Conservation (phyloP, 2,797 vertebrate genomes). For the Coendou prehensilis region DNA sequence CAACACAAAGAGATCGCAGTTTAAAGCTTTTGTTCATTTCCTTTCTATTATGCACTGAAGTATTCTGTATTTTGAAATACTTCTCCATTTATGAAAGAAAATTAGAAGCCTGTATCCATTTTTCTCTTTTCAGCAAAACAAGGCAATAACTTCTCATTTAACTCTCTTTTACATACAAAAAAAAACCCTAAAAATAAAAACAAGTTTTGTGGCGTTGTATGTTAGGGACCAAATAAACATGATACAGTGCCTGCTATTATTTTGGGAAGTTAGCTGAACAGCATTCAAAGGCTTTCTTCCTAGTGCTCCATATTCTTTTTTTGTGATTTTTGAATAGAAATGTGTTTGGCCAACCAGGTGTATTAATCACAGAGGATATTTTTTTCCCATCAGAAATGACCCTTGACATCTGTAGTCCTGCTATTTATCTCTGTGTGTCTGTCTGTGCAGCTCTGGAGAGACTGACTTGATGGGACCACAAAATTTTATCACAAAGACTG, state of each 20-base stretch:
- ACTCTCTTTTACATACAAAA: conserved; percentile 3
- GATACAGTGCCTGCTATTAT: conserved; percentile 70
- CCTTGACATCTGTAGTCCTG: neutral
- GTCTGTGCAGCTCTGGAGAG: neutral
- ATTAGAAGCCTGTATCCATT: conserved; percentile 73
- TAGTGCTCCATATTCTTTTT: conserved; percentile 71
- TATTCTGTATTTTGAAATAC: conserved; percentile 70
- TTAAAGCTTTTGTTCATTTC: conserved; percentile 78
- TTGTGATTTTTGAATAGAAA: conserved; percentile 71
- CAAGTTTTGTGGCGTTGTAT: conserved; percentile 58
- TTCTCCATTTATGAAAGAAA: conserved; percentile 78
- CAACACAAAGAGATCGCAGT: conserved; percentile 73
- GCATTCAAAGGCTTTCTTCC: conserved; percentile 67
- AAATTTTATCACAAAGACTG: neutral
- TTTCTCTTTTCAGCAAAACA: conserved; percentile 63
- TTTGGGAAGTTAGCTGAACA: conserved; percentile 75
- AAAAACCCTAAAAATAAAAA: conserved; percentile 57
- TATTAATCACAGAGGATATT: neutral
- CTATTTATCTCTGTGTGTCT: neutral
- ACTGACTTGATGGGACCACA: neutral
- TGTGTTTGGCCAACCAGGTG: conserved; percentile 61
- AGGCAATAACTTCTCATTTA: conserved; percentile 75
- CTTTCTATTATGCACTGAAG: conserved; percentile 77
- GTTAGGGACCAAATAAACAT: conserved; percentile 65
- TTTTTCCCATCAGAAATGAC: neutral